A percentile compares a stretch with the other conserved stretches of the same genome.
Conservation (phyloP, 2,888 invertebrate species). For the Dione juno region DNA sequence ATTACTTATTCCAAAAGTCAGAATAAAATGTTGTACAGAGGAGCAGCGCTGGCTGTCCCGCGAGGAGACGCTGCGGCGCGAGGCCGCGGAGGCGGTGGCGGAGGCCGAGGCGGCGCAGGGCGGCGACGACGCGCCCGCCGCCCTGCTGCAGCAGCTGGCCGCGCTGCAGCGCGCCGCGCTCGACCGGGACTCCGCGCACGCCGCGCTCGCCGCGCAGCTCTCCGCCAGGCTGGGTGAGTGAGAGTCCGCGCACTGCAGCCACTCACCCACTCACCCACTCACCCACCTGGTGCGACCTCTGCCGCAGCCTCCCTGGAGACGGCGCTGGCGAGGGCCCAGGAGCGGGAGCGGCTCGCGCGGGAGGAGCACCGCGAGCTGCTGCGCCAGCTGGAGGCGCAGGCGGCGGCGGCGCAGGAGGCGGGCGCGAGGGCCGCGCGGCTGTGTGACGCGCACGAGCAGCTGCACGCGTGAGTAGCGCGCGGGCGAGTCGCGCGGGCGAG, state of each 20-base stretch:
- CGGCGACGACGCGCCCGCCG: slow-evolving; percentile 51
- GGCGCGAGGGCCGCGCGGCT: slow-evolving; percentile 30
- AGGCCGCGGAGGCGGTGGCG: slow-evolving; percentile 62
- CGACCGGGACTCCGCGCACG: slow-evolving; percentile 59
- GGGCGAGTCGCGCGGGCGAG: too few species aligned
- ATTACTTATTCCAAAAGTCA: too few species aligned
- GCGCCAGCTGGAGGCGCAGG: slow-evolving; percentile 83
- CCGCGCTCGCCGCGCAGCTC: slow-evolving; percentile 47
- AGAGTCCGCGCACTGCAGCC: too few species aligned
- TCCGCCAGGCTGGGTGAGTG: slow-evolving; percentile 51
- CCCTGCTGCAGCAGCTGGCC: slow-evolving; percentile 52
- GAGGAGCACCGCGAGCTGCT: slow-evolving; percentile 62
- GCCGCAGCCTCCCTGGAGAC: slow-evolving; percentile 26
- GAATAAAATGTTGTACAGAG: too few species aligned
- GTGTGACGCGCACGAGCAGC: slow-evolving; percentile 27
- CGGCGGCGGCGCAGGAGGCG: slow-evolving; percentile 41
- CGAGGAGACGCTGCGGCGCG: slow-evolving; percentile 64
- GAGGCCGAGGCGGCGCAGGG: slow-evolving; percentile 54
- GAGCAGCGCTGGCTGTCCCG: slow-evolving; percentile 73
- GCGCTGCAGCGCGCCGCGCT: slow-evolving; percentile 59
- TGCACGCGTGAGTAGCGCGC: slow-evolving; percentile 16
- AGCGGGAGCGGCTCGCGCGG: slow-evolving; percentile 4
- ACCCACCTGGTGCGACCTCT: too few species aligned
- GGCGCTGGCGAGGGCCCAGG: slow-evolving; percentile 60
- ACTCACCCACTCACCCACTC: too few species aligned